phyloP scores from a whole-genome alignment of 2,113 vertebrate genomes.

The Garra rufa region DNA sequence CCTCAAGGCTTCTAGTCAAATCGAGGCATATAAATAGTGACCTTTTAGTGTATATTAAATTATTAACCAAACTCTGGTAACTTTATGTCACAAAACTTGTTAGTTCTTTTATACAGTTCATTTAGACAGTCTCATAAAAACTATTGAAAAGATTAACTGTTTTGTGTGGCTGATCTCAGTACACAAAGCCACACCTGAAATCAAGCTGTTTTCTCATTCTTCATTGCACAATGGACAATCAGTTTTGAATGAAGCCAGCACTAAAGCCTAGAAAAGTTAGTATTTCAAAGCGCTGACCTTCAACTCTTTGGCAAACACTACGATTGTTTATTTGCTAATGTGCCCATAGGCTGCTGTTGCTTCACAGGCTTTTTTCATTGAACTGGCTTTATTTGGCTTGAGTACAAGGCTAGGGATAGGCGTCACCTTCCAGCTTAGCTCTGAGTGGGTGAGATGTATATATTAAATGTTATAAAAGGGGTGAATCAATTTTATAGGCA shows the following conservation, averaged over 20 bases:
- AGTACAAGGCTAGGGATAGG: constrained; percentile 2
- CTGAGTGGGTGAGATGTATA: not conserved
- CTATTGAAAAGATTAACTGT: not conserved
- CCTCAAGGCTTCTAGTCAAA: not conserved
- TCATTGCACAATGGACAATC: not conserved
- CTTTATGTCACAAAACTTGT: not conserved
- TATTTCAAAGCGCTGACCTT: constrained; percentile 47
- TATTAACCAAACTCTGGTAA: not conserved
- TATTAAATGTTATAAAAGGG: not conserved
- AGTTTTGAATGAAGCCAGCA: not conserved
- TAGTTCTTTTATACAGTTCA: not conserved
- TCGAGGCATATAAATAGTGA: not conserved
- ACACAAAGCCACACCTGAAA: not conserved
- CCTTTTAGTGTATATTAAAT: not conserved
- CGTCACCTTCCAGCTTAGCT: not conserved
- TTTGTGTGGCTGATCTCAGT: not conserved
- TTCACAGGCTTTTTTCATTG: constrained; percentile 3
- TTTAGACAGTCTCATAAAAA: not conserved
- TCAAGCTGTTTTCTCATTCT: not conserved
- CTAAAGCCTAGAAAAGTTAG: not conserved
- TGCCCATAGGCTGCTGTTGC: not conserved
- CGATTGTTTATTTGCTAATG: constrained; percentile 13
- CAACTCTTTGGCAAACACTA: not conserved
- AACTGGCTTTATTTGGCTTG: constrained; percentile 28
- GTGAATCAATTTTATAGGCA: not conserved